Base-by-base conservation (phyloP, 2,113 vertebrate species). In the Aptenodytes forsteri region DNA sequence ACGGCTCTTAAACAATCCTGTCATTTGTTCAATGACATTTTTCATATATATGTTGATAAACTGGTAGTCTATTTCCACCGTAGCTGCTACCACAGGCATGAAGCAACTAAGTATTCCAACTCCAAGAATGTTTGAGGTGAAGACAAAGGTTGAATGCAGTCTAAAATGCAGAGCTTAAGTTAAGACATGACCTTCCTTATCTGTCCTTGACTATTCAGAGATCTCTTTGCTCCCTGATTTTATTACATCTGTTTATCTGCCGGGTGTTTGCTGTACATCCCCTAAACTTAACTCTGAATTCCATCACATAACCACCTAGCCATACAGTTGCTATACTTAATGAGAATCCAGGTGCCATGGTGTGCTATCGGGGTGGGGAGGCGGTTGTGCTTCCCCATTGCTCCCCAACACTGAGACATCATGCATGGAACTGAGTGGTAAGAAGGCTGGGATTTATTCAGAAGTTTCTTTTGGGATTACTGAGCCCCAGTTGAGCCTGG, bases 51-150 rank as follows among this genome's bases (percentile, higher is more conserved):
- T 36, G 6, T 34, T 52, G 16, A 69, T 32, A 61, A 76, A 80
- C 20, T 1, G 3, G 29, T 44, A 69, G 76, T 56, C 30, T 84
- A 2, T 25, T n/a, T 73, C 59, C 27, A 56, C 49, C 0, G 0
- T 40, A 75, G 23, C 42, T 42, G 38, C 38, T 62, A 55, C 22
- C 52, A 49, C 3, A 65, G 12, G 36, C 80, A 89, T 2, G 2
- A 84, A 70, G 16, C 36, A 78, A 66, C 11, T n/a, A 70, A 49
- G 27, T n/a, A 50, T 71, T 82, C 29, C 30, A 76, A 32, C 22
- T 76, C 20, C 49, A 84, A 47, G 42, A 54, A 19, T 3, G 44
- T 21, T 10, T 62, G 20, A 54, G 21, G 16, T 50, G 29, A 73
- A 61, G 64, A 65, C 12, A 44, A 22, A 90, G 34, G 46, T 11